Percentiles rank a stretch among this genome's conserved stretches.
Conservation (phyloP, 2,113 vertebrate species). For the Myrmophylax atrothorax region DNA sequence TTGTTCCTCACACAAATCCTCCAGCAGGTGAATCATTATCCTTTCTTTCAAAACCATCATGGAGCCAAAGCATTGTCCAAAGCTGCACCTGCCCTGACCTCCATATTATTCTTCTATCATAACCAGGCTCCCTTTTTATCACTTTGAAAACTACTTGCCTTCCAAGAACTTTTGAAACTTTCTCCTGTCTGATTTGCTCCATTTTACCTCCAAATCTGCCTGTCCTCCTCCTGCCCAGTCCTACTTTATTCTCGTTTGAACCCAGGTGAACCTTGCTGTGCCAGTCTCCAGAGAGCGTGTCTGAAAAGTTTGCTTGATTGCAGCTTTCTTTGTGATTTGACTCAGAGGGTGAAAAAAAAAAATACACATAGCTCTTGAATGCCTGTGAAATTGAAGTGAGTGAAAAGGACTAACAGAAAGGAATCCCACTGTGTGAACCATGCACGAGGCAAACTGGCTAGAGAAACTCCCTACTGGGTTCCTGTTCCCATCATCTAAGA, state of each 20-base stretch:
- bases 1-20: constrained; percentile 25
- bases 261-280: constrained; percentile 10
- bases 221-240: constrained; percentile 32
- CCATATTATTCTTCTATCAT: not conserved
- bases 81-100: constrained; percentile 37
- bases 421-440: not conserved
- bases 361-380: constrained; percentile 21
- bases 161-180: constrained; percentile 44
- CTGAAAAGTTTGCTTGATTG: constrained; percentile 64
- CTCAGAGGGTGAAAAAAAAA: not conserved
- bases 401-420: constrained; percentile 52
- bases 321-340: constrained; percentile 20
- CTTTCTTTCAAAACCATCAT: constrained; percentile 12
- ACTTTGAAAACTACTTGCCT: constrained; percentile 41
- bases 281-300: not conserved
- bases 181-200: not conserved
- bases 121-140: constrained; percentile 10
- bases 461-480: constrained; percentile 41
- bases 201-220: constrained; percentile 24
- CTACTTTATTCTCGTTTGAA: constrained; percentile 26
- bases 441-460: constrained; percentile 5
- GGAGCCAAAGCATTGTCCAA: constrained; percentile 33
- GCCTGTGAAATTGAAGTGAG: constrained; percentile 46
- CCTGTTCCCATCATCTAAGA: not conserved
- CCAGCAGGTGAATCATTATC: constrained; percentile 40